Evolutionary conservation across 2,888 invertebrate species (phyloP).

Genomic region (Clitarchus hookeri): DNA sequence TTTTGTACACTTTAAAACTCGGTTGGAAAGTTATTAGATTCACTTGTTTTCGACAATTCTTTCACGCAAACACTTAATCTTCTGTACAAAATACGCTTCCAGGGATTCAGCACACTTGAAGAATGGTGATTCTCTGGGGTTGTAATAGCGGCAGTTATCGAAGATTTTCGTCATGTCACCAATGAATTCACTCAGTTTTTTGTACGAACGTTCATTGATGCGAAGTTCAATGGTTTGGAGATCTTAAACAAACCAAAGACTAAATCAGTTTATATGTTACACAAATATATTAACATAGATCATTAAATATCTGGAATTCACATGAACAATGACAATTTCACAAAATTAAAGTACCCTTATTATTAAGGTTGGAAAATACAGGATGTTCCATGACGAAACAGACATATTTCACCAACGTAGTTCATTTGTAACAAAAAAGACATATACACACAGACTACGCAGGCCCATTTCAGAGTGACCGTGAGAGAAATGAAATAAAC

Average conservation of each 20-base stretch:
- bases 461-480: no score
- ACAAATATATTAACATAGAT: no score
- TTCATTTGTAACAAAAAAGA: no score
- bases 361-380: no score
- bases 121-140: constrained; percentile 93
- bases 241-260: constrained; percentile 65
- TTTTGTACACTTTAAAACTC: neutral
- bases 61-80: constrained; percentile 86
- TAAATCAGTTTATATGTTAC: no score
- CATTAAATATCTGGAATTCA: no score
- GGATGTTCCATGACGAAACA: no score
- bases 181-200: constrained; percentile 90
- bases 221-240: constrained; percentile 88
- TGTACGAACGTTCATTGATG: constrained; percentile 81
- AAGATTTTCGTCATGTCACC: constrained; percentile 98
- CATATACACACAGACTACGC: no score
- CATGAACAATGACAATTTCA: no score
- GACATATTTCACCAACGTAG: no score
- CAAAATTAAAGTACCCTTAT: no score
- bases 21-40: neutral
- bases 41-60: constrained; percentile 41
- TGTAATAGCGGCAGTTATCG: constrained; percentile 98
- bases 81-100: constrained; percentile 94
- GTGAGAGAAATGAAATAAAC: no score
- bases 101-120: constrained; percentile 95